Conservation (phyloP, 2,888 invertebrate species). For the Platerodrilus igneus region DNA sequence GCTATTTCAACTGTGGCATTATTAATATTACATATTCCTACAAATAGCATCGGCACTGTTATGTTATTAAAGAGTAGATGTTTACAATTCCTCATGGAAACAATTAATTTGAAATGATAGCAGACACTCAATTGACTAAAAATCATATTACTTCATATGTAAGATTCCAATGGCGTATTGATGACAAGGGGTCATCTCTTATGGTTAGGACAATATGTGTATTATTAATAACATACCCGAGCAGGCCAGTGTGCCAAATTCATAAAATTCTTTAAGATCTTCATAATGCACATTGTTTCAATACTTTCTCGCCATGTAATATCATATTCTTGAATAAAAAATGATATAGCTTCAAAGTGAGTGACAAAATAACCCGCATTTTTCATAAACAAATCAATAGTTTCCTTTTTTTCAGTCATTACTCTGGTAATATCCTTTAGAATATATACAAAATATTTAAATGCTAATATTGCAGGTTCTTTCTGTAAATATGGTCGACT, state of each 20-base stretch:
- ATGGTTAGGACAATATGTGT: background rate
- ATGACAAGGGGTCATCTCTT: background rate
- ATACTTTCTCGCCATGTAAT: constrained; percentile 75
- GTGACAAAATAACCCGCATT: constrained; percentile 55
- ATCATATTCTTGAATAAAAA: constrained; percentile 63
- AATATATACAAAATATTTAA: constrained; percentile 59
- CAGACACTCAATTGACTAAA: too few species aligned
- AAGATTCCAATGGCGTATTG: constrained; percentile 3
- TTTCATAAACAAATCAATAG: constrained; percentile 28
- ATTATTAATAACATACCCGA: constrained; percentile 47
- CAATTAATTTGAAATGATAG: too few species aligned
- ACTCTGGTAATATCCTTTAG: constrained; percentile 52
- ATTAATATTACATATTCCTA: too few species aligned
- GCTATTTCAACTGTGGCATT: too few species aligned
- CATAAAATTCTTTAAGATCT: constrained; percentile 52
- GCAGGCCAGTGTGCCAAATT: constrained; percentile 51
- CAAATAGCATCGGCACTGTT: too few species aligned
- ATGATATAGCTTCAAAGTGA: constrained; percentile 61
- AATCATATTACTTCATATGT: too few species aligned
- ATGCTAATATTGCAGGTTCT: constrained; percentile 59
- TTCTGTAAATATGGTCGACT: constrained; percentile 55
- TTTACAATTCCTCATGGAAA: too few species aligned
- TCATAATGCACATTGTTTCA: constrained; percentile 65
- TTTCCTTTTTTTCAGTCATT: constrained; percentile 32
- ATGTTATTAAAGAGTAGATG: too few species aligned